A percentile compares a stretch with the other conserved stretches of the same genome.
phyloP scores from a whole-genome alignment of 2,888 invertebrate genomes.

The Eugnorisma glareosa region DNA sequence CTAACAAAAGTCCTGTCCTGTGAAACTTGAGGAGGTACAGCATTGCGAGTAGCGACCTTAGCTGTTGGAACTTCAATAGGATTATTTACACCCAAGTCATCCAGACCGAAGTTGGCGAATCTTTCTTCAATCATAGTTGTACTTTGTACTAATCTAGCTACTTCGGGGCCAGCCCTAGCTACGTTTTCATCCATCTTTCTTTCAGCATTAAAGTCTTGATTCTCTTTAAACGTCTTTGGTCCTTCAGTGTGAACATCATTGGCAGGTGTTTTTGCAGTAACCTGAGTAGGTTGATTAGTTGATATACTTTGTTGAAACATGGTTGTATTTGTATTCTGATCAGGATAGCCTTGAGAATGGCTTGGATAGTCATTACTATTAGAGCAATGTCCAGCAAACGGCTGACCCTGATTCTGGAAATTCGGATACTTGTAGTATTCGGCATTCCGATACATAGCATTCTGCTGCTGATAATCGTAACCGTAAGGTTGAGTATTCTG shows the following conservation, averaged over 20 bases:
- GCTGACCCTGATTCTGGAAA: slow-evolving; percentile 64
- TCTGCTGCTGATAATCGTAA: slow-evolving; percentile 43
- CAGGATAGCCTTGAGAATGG: slow-evolving; percentile 34
- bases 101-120: slow-evolving; percentile 40
- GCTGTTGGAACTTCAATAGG: slow-evolving; percentile 3
- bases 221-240: slow-evolving; percentile 23
- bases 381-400: slow-evolving; percentile 55
- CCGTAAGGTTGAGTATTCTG: slow-evolving; percentile 36
- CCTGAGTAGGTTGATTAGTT: slow-evolving; percentile 12
- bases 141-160: slow-evolving; percentile 36
- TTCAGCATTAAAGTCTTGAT: slow-evolving; percentile 40
- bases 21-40: neutral
- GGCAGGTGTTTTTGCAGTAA: neutral
- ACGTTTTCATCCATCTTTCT: slow-evolving; percentile 48
- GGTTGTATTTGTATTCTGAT: slow-evolving; percentile 24
- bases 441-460: slow-evolving; percentile 41
- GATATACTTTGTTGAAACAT: slow-evolving; percentile 35
- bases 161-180: slow-evolving; percentile 44
- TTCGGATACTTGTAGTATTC: slow-evolving; percentile 59
- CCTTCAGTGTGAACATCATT: neutral
- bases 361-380: slow-evolving; percentile 54
- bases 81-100: slow-evolving; percentile 4
- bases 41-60: neutral
- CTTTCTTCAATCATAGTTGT: slow-evolving; percentile 41
- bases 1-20: slow-evolving; percentile 19